Evolutionary conservation across 2,113 vertebrate species (phyloP).

Genomic region (Sarotherodon lohbergeri): DNA sequence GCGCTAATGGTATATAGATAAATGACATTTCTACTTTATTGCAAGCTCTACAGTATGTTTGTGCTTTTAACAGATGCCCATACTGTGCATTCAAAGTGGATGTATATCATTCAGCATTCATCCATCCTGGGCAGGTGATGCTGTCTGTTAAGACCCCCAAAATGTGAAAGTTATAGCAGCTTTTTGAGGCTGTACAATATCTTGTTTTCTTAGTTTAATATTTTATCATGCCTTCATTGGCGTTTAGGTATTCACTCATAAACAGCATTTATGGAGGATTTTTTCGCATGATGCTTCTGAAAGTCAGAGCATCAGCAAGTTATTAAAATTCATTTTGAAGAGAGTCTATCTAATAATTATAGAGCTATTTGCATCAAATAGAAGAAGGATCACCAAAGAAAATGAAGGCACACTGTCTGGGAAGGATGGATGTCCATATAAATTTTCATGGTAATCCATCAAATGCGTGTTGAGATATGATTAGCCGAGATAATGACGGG

Average conservation of each 20-base stretch:
- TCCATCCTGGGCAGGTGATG: background rate
- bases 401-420: background rate
- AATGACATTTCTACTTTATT: background rate
- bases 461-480: background rate
- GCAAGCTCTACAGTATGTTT: background rate
- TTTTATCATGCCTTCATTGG: background rate
- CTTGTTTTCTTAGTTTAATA: background rate
- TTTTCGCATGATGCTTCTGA: background rate
- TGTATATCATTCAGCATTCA: background rate
- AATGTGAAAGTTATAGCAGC: background rate
- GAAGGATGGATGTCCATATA: background rate
- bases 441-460: background rate
- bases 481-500: background rate
- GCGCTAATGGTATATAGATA: background rate
- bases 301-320: background rate
- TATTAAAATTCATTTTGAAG: background rate
- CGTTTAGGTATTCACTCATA: background rate
- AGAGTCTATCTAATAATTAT: background rate
- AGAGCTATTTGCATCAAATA: background rate
- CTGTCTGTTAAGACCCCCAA: background rate
- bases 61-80: background rate
- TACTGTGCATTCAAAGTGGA: background rate
- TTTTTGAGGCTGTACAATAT: background rate
- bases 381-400: background rate
- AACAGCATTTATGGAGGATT: background rate